Conservation (phyloP, 2,113 vertebrate genomes). For the Apeltes quadracus region DNA sequence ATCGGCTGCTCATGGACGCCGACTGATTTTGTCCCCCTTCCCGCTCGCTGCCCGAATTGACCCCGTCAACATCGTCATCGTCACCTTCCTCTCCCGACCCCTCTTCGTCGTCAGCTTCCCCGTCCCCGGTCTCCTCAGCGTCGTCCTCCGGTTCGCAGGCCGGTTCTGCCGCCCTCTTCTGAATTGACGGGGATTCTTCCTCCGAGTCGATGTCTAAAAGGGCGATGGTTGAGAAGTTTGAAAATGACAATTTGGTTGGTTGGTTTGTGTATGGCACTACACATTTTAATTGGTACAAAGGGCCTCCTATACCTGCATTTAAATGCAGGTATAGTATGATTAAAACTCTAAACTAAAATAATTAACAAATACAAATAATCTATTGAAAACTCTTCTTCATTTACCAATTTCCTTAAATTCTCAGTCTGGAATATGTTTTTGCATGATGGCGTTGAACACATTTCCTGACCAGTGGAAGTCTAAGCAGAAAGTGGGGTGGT, state of each 20-base stretch:
- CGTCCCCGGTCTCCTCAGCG: slow-evolving; percentile 15
- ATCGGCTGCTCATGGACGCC: slow-evolving; percentile 83
- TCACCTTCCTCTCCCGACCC: slow-evolving; percentile 36
- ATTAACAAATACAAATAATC: not conserved
- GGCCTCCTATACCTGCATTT: not conserved
- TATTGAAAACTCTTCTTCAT: not conserved
- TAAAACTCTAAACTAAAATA: not conserved
- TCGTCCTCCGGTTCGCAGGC: slow-evolving; percentile 16
- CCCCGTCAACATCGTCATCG: slow-evolving; percentile 49
- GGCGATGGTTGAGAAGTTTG: not conserved
- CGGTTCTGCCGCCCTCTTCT: slow-evolving; percentile 22
- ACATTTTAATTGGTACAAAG: not conserved
- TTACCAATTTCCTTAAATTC: not conserved
- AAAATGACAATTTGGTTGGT: slow-evolving; percentile 6
- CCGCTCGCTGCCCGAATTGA: slow-evolving; percentile 69
- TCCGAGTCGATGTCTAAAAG: slow-evolving; percentile 65
- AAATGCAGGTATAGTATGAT: not conserved
- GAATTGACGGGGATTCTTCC: slow-evolving; percentile 46
- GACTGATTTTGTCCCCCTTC: slow-evolving; percentile 76
- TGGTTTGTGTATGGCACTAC: not conserved
- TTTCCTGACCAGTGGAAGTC: not conserved
- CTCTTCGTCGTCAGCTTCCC: slow-evolving; percentile 47
- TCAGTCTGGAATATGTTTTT: not conserved
- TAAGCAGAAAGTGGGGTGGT: not conserved
- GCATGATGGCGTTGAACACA: not conserved